Conservation (phyloP, 1,140 invertebrate genomes). For the Atta cephalotes region DNA sequence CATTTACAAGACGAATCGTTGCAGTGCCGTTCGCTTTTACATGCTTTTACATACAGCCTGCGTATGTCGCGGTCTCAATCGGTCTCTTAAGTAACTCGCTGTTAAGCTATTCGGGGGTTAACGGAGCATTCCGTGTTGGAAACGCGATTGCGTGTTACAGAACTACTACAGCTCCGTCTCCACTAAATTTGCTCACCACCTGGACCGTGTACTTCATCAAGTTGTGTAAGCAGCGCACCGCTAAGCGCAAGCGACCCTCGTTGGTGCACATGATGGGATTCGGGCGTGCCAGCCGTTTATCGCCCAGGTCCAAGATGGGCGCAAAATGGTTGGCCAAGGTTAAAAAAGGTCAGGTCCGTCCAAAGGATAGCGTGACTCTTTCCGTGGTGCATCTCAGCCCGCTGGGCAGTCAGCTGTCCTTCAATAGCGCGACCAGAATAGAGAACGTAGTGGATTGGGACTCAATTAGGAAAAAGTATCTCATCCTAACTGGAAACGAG, state of each 20-base stretch:
- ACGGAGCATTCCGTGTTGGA: constrained; percentile 54
- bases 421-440: constrained; percentile 90
- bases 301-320: constrained; percentile 93
- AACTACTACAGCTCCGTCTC: constrained; percentile 98
- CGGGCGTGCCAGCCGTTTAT: constrained; percentile 90
- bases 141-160: constrained; percentile 85
- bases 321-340: constrained; percentile 95
- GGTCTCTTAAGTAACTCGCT: constrained; percentile 23
- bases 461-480: constrained; percentile 94
- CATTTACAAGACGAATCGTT: neutral
- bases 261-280: constrained; percentile 94
- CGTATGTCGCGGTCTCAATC: neutral
- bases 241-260: constrained; percentile 92
- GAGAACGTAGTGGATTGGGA: constrained; percentile 97
- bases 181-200: constrained; percentile 98
- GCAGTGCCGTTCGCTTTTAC: neutral
- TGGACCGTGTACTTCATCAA: constrained; percentile 96
- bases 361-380: constrained; percentile 92
- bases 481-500: constrained; percentile 90
- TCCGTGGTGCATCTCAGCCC: constrained; percentile 93
- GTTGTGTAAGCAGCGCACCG: constrained; percentile 89
- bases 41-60: neutral
- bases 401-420: constrained; percentile 93
- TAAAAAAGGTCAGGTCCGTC: constrained; percentile 92
- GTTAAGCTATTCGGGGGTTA: constrained; percentile 38